A percentile compares a stretch with the other conserved stretches of the same genome.
phyloP scores from a whole-genome alignment of 1,140 invertebrate species.

The Drosophila paulistorum region DNA sequence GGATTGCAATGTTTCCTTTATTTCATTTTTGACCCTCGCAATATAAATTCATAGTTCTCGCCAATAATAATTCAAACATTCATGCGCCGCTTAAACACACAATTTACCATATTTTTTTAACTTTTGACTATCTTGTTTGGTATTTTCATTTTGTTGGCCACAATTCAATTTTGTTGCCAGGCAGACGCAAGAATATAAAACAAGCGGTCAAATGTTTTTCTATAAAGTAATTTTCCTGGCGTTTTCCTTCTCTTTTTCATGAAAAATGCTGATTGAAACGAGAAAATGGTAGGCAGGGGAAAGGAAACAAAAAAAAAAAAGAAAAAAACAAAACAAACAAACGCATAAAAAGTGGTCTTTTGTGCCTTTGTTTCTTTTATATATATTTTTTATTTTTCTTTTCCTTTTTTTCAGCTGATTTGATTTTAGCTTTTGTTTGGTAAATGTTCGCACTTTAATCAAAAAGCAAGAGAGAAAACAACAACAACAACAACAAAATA shows the following conservation, averaged over 20 bases:
- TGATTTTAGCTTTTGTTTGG: conserved; percentile 67
- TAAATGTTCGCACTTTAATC: conserved; percentile 76
- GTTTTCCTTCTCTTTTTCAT: conserved; percentile 61
- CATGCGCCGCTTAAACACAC: conserved; percentile 29
- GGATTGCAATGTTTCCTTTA: no score
- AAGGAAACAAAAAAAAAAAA: conserved; percentile 6
- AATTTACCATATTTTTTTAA: conserved; percentile 29
- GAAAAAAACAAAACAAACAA: conserved; percentile 29
- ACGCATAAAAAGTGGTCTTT: conserved; percentile 19
- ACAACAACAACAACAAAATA: background rate
- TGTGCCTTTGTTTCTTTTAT: conserved; percentile 54
- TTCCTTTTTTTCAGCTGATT: conserved; percentile 51
- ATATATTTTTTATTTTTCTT: conserved; percentile 56
- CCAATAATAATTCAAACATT: conserved; percentile 24
- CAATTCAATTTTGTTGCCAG: conserved; percentile 70
- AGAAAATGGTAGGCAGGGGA: conserved; percentile 23
- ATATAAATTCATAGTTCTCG: background rate
- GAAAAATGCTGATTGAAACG: conserved; percentile 76
- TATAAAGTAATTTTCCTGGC: conserved; percentile 73
- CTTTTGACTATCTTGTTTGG: conserved; percentile 33
- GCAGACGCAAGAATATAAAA: conserved; percentile 39
- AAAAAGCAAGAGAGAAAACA: conserved; percentile 34
- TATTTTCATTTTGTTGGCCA: conserved; percentile 44
- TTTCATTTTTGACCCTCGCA: background rate
- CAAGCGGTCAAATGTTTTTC: conserved; percentile 75